Conservation (phyloP, 2,888 invertebrate genomes). For the Cephonodes hylas region DNA sequence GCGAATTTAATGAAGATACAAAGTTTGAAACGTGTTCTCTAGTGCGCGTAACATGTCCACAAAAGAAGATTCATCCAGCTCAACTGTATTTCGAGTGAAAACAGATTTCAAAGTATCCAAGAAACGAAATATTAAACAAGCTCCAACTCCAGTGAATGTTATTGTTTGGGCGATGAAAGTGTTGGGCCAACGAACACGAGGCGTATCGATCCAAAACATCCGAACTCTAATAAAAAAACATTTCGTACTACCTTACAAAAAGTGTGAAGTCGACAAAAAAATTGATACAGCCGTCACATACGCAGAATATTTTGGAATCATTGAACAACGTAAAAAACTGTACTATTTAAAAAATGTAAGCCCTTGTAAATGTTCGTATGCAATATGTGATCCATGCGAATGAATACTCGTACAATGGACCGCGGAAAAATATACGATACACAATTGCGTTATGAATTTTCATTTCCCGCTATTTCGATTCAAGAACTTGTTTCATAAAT, state of each 20-base stretch:
- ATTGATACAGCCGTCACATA: slow-evolving; percentile 42
- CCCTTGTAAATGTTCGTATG: slow-evolving; percentile 81
- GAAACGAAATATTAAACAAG: slow-evolving; percentile 28
- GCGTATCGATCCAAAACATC: slow-evolving; percentile 45
- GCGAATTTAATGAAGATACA: too few relatives aligned
- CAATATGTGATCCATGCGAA: background rate
- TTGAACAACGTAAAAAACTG: slow-evolving; percentile 38
- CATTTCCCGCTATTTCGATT: background rate
- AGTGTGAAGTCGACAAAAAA: slow-evolving; percentile 43
- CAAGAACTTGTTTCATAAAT: background rate
- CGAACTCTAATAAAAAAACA: slow-evolving; percentile 44
- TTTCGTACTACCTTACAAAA: slow-evolving; percentile 45
- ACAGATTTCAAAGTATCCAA: slow-evolving; percentile 39
- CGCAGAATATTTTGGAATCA: slow-evolving; percentile 48
- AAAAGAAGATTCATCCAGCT: slow-evolving; percentile 30
- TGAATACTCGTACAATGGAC: background rate
- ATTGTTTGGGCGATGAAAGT: slow-evolving; percentile 57
- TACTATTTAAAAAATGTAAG: slow-evolving; percentile 36
- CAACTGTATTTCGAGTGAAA: slow-evolving; percentile 38
- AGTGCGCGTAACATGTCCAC: slow-evolving; percentile 19
- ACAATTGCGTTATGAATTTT: background rate
- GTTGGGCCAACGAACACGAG: slow-evolving; percentile 36
- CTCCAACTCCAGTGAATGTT: slow-evolving; percentile 46
- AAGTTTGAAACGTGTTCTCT: background rate
- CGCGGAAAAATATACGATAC: slow-evolving; percentile 36